Evolutionary conservation across 2,113 vertebrate species (phyloP).

Genomic region (Anarhynchus alexandrinus): DNA sequence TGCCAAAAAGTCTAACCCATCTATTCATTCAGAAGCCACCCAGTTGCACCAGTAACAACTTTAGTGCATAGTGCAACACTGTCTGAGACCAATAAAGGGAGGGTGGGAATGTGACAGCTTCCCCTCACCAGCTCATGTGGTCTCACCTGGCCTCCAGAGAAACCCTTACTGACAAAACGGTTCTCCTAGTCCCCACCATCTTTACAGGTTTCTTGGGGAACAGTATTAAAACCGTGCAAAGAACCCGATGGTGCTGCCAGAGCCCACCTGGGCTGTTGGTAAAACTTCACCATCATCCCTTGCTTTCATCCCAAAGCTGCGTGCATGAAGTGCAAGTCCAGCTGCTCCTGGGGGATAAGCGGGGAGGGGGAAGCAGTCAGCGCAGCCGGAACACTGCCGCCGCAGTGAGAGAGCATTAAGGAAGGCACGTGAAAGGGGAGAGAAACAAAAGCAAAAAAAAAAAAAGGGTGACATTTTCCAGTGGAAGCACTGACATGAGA

Average conservation of each 20-base stretch:
- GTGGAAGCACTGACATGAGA: not conserved
- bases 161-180: no score
- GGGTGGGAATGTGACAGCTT: no score
- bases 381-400: not conserved
- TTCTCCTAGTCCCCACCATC: not conserved
- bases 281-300: not conserved
- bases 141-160: no score
- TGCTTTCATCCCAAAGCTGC: not conserved
- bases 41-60: no score
- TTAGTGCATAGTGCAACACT: no score
- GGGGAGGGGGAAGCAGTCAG: not conserved
- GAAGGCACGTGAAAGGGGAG: not conserved
- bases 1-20: not conserved
- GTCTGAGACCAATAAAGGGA: no score
- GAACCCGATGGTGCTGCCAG: not conserved
- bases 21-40: no score
- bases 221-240: not conserved
- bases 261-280: not conserved
- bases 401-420: not conserved
- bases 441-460: not conserved
- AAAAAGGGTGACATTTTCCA: not conserved
- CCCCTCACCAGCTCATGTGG: no score
- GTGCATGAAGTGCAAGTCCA: not conserved
- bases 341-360: not conserved
- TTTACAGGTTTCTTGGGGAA: not conserved